Conservation (phyloP, 2,113 vertebrate genomes). For the Poeciliopsis prolifica region DNA sequence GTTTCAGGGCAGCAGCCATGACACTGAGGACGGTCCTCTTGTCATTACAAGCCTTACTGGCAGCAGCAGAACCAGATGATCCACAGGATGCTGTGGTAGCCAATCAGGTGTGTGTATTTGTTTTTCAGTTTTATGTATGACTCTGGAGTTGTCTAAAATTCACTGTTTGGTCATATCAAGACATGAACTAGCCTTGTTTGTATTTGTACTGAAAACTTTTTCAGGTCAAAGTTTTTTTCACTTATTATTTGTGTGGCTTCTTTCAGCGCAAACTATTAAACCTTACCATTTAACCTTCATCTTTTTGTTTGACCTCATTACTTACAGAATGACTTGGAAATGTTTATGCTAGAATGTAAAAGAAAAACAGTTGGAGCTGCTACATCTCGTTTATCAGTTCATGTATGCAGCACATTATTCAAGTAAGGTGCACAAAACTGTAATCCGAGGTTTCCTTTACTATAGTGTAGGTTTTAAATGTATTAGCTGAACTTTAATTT, state of each 20-base stretch:
- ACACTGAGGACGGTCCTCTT: constrained; percentile 96
- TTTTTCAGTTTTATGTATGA: background rate
- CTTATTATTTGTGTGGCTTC: background rate
- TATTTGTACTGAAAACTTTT: background rate
- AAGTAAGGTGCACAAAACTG: too few species aligned
- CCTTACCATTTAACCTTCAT: too few species aligned
- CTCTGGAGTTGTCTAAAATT: background rate
- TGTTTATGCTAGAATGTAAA: background rate
- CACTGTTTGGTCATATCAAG: background rate
- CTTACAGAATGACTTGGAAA: background rate
- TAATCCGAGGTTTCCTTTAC: too few species aligned
- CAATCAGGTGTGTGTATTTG: constrained; percentile 85
- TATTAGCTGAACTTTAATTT: too few species aligned
- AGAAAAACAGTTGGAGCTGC: background rate
- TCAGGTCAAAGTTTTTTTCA: background rate
- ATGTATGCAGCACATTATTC: background rate
- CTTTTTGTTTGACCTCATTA: background rate
- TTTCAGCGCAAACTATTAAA: background rate
- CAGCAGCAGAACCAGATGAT: constrained; percentile 97
- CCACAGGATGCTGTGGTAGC: constrained; percentile 96
- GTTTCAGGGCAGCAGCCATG: constrained; percentile 95
- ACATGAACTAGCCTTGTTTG: background rate
- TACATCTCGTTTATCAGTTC: background rate
- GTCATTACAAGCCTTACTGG: constrained; percentile 97
- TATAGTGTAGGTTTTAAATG: too few species aligned